Base-by-base conservation (phyloP, 2,888 invertebrate species). In the Volucella zonaria region DNA sequence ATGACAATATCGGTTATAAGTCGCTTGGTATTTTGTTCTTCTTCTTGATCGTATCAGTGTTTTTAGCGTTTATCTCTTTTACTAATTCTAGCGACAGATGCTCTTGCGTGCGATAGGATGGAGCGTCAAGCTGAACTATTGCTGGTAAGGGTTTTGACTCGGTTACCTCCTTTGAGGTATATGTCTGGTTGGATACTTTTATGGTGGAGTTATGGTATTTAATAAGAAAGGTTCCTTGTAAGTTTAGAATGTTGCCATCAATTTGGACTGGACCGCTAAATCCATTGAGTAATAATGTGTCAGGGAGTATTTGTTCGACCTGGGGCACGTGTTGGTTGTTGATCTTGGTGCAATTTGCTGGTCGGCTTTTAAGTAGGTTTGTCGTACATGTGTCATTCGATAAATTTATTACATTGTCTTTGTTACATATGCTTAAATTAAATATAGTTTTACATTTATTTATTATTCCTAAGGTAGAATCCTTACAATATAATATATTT, bases 401-500 rank as follows among this genome's bases (percentile, higher is more conserved):
- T 66, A 66, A 66, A 42, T 66, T 11, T 15, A 66, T 52, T 14
- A 80, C 18, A 45, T 74, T 62, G 4, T 58, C 74, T 45, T 75
- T 70, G 9, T 67, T 71, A 82, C 18, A 23, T 23, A 23, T 23
- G 18, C 18, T 23, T 23, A 23, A 23, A 3, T 23, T 23, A 3
- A 23, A 23, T 23, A 23, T 2, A 23, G 18, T 23, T 23, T 23
- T 23, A 23, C 82, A 76, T 31, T 68, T 14, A 11, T 75, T 15
- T 14, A 14, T 75, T 76, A 70, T 51, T 18, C 66, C 73, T 49
- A 58, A 77, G 11, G 73, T 68, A 51, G 49, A 58, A 18, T 31
- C 10, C 6, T 83, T 68, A 52, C n/a, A n/a, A n/a, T 42, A 42
- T 23, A 81, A 45, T 43, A 86, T 76, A 15, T 23, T 56, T 42